Percentiles rank a stretch among this genome's conserved stretches.
phyloP scores from a whole-genome alignment of 2,888 invertebrate genomes.

The Dryadula phaetusa region DNA sequence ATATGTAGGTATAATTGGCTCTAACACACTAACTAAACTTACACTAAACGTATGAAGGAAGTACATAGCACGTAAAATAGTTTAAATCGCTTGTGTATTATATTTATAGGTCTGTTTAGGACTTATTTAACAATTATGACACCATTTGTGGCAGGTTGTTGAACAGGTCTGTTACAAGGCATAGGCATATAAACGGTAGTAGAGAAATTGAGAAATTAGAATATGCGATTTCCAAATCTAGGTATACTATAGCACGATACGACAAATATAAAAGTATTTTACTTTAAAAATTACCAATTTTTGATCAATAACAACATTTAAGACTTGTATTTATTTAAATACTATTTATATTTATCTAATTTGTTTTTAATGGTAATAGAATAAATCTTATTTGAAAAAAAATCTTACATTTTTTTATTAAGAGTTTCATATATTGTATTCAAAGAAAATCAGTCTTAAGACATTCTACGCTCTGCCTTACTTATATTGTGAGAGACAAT shows the following conservation, averaged over 20 bases:
- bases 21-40: too few relatives aligned
- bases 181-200: conserved; percentile 54
- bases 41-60: too few relatives aligned
- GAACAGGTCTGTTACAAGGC: conserved; percentile 53
- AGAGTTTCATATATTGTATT: too few relatives aligned
- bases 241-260: conserved; percentile 25
- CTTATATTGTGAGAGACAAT: too few relatives aligned
- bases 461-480: too few relatives aligned
- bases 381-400: too few relatives aligned
- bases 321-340: too few relatives aligned
- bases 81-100: not conserved
- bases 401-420: too few relatives aligned
- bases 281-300: not conserved
- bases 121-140: conserved; percentile 53
- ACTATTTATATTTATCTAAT: too few relatives aligned
- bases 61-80: not conserved
- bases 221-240: conserved; percentile 39
- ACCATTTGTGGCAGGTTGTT: conserved; percentile 46
- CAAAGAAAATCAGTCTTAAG: too few relatives aligned
- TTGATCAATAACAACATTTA: too few relatives aligned
- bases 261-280: conserved; percentile 1
- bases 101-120: conserved; percentile 6
- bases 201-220: conserved; percentile 47
- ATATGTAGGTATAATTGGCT: too few relatives aligned
- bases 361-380: not conserved